Conservation (phyloP, 2,797 vertebrate genomes). For the Streptopelia turtur region DNA sequence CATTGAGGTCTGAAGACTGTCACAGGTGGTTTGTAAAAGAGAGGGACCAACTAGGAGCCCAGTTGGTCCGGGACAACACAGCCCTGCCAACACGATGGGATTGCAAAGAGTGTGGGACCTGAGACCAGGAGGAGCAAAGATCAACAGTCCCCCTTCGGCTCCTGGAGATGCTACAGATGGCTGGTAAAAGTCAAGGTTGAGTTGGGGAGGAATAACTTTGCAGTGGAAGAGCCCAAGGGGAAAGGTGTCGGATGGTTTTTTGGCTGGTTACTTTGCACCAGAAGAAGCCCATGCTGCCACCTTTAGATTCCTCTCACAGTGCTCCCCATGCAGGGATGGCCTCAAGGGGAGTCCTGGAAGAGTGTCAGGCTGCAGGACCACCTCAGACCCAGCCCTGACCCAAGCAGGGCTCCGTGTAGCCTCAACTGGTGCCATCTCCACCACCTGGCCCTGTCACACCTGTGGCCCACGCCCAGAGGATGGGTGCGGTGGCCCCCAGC, state of each 20-base stretch:
- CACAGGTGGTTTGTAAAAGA: background rate
- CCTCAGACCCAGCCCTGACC: background rate
- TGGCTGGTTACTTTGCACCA: fast-evolving
- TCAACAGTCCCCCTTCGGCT: background rate
- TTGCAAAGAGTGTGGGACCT: fast-evolving
- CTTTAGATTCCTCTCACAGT: background rate
- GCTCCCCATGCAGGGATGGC: background rate
- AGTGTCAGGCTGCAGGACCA: background rate
- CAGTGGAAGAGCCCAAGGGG: background rate
- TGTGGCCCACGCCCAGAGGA: background rate
- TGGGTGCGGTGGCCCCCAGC: fast-evolving
- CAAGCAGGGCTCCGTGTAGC: background rate
- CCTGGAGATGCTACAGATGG: background rate
- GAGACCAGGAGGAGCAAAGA: background rate
- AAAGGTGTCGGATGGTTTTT: background rate
- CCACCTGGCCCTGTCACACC: background rate
- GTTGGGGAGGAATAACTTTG: background rate
- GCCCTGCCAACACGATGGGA: background rate
- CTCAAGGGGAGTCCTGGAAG: background rate
- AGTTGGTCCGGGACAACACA: background rate
- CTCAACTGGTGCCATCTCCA: fast-evolving
- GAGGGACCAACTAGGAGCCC: background rate
- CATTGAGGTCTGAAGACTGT: background rate
- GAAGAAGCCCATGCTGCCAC: background rate
- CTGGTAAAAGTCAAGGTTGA: background rate